phyloP scores from a whole-genome alignment of 2,113 vertebrate species.

The Myiagra hebetior region DNA sequence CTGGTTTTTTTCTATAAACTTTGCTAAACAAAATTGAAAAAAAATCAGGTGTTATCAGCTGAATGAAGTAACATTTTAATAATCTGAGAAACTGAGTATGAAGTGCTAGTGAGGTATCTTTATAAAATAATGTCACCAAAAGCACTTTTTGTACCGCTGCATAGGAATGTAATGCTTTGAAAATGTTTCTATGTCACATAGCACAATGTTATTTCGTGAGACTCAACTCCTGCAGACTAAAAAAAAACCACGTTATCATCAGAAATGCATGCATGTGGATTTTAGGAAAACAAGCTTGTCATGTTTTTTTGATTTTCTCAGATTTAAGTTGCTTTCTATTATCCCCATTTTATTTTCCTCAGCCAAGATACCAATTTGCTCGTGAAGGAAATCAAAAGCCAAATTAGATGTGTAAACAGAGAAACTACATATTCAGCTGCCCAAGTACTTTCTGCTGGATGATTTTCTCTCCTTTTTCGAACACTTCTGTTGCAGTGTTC shows the following conservation, averaged over 20 bases:
- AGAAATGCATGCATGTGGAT: not conserved
- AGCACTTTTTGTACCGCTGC: not conserved
- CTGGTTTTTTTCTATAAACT: not conserved
- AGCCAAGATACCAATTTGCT: not conserved
- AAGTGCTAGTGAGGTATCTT: not conserved
- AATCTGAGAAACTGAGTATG: not conserved
- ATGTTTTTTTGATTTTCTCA: not conserved
- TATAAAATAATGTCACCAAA: not conserved
- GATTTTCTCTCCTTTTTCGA: too few relatives aligned
- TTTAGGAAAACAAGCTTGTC: not conserved
- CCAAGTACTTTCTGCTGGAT: not conserved
- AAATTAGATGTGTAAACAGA: not conserved
- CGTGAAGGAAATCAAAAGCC: not conserved
- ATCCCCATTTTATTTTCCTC: not conserved
- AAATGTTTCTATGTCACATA: not conserved
- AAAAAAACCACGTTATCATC: not conserved
- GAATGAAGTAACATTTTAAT: not conserved
- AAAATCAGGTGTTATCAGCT: not conserved
- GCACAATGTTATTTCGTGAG: not conserved
- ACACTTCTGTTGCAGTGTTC: too few relatives aligned
- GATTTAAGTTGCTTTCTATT: not conserved
- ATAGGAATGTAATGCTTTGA: not conserved
- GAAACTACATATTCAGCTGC: not conserved
- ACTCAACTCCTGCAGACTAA: not conserved
- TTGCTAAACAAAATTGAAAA: not conserved